Evolutionary conservation across 2,113 vertebrate genomes (phyloP).

Genomic region (Candoia aspera): DNA sequence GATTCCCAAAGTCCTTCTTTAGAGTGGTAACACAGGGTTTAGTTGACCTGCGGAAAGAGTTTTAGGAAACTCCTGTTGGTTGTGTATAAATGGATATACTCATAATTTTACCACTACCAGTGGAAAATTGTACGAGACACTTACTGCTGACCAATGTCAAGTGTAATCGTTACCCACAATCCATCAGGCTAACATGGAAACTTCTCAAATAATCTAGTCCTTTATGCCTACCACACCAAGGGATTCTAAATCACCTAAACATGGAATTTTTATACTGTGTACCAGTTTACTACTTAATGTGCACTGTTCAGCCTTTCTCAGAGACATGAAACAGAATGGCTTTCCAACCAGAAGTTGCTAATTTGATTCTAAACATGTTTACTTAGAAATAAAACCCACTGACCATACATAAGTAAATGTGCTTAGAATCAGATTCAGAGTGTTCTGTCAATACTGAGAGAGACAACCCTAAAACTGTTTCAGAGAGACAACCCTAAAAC

Average conservation of each 20-base stretch:
- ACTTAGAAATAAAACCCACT: neutral
- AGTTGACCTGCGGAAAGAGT: constrained; percentile 44
- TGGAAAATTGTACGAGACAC: constrained; percentile 47
- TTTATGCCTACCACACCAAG: constrained; percentile 62
- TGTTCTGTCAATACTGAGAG: neutral
- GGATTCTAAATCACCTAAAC: constrained; percentile 41
- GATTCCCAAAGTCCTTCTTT: constrained; percentile 58
- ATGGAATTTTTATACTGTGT: constrained; percentile 53
- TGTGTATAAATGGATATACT: constrained; percentile 45
- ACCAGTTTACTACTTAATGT: constrained; percentile 9
- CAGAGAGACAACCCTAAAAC: neutral
- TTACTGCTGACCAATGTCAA: constrained; percentile 25
- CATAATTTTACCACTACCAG: constrained; percentile 29
- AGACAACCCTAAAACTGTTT: neutral
- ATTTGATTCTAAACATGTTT: neutral
- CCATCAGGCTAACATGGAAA: constrained; percentile 43
- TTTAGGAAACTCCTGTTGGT: constrained; percentile 59
- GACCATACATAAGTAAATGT: neutral
- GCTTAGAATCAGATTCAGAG: constrained; percentile 6
- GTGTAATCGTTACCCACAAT: constrained; percentile 9
- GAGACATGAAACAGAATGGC: constrained; percentile 60
- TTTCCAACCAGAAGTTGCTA: constrained; percentile 55
- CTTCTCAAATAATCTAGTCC: constrained; percentile 50
- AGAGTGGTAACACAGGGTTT: constrained; percentile 55
- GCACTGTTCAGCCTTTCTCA: constrained; percentile 41